Percentiles rank a stretch among this genome's conserved stretches.
phyloP scores from a whole-genome alignment of 2,797 vertebrate species.

The Lycodopsis pacificus region DNA sequence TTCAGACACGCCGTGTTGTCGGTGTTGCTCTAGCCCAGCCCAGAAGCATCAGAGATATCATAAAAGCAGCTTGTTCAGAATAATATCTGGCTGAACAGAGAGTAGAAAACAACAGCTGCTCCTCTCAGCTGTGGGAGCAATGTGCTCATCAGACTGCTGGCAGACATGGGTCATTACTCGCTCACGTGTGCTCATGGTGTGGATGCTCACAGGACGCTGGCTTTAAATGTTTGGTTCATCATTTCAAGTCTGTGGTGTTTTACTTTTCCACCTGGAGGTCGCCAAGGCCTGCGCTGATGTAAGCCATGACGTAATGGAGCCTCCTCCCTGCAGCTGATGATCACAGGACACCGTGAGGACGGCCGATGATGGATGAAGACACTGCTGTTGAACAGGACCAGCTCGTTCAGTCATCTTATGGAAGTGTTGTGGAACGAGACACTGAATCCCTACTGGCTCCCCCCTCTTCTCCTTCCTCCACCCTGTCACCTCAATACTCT shows the following conservation, averaged over 20 bases:
- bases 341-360: background rate
- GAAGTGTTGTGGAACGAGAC: too few relatives aligned
- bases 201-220: background rate
- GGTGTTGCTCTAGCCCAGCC: background rate
- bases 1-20: background rate
- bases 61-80: slow-evolving; percentile 4
- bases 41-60: background rate
- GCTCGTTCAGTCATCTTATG: background rate
- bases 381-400: background rate
- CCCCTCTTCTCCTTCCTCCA: too few relatives aligned
- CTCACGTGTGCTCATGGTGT: background rate
- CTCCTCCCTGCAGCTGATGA: slow-evolving; percentile 51
- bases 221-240: slow-evolving; percentile 11
- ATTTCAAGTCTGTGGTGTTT: background rate
- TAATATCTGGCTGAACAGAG: slow-evolving; percentile 1
- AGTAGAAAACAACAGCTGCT: slow-evolving; percentile 51
- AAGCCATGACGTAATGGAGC: slow-evolving; percentile 38
- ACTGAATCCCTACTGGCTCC: background rate
- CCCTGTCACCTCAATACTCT: too few relatives aligned
- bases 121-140: slow-evolving; percentile 14
- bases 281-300: slow-evolving; percentile 24
- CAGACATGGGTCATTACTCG: background rate
- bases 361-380: background rate
- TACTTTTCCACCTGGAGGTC: slow-evolving; percentile 12
- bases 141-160: slow-evolving; percentile 18